Base-by-base conservation (phyloP, 2,113 vertebrate genomes). In the Chrysemys picta region DNA sequence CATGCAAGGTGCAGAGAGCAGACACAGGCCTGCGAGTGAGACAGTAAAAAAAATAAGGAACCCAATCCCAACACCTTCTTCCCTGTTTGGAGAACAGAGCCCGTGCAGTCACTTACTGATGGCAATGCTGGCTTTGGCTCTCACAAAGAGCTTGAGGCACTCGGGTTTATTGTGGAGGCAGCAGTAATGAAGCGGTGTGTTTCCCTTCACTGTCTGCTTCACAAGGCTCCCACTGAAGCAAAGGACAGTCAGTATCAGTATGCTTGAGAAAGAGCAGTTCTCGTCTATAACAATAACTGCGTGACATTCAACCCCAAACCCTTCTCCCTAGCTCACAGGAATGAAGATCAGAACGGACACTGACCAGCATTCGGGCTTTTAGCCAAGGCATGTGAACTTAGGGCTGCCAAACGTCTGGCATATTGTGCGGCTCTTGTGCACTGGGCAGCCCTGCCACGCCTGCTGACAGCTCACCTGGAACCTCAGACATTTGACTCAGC, bases 141-240 rank as follows among this genome's bases (percentile, higher is more conserved):
- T 94, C 75, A 98, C 96, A 72, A 98, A 97, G 87, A 98, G 97
- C 90, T 98, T 98, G 92, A 98, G 96, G 92, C 98, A 97, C 90
- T 98, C 95, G 0, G 97, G 97, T 93, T 98, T 98, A 93, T 98
- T 98, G 93, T 98, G 97, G 59, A 94, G 91, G 90, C 98, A 98
- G 95, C 97, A 98, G 96, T 98, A 98, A 92, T 98, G 98, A 89
- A 98, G 90, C 0, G 97, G 92, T 0, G 97, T 98, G 95, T 98
- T 98, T 11, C 98, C 98, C 25, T 88, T 93, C 2, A 16, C 47
- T 1, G 97, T 98, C 95, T 89, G 97, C 54, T 91, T 97, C 54
- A 91, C 93, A 80, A 98, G 95, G 91, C 97, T 98, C 86, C 97
- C 57, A 27, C 98, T 98, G 93, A 54, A 82, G 54, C 27, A 90